A percentile compares a stretch with the other conserved stretches of the same genome.
Conservation (phyloP, 1,140 invertebrate species). For the Euglossa dilemma region DNA sequence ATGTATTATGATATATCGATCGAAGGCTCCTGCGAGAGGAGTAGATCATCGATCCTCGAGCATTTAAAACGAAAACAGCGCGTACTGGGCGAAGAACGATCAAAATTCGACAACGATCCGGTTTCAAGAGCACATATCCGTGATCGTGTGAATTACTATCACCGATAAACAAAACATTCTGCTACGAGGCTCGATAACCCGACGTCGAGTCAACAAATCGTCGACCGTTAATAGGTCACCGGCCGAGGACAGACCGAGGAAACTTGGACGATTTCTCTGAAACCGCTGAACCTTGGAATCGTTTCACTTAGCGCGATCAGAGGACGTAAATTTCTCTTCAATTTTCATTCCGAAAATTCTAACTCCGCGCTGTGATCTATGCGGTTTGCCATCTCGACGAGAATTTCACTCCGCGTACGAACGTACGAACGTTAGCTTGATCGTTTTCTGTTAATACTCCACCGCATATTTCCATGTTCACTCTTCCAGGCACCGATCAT, state of each 20-base stretch:
- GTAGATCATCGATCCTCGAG: not conserved
- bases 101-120: not conserved
- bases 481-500: not conserved
- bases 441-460: not conserved
- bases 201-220: conserved; percentile 22
- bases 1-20: not conserved
- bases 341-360: not conserved
- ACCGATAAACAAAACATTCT: conserved; percentile 39
- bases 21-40: not conserved
- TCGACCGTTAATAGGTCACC: conserved; percentile 33
- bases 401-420: not conserved
- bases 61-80: not conserved
- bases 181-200: conserved; percentile 26
- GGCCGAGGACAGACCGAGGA: too few relatives aligned
- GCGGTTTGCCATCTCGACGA: not conserved
- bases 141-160: conserved; percentile 34
- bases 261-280: not conserved
- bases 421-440: not conserved
- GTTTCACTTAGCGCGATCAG: not conserved
- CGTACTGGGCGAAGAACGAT: not conserved
- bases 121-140: conserved; percentile 19
- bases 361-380: not conserved
- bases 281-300: not conserved
- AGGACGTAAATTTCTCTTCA: not conserved
- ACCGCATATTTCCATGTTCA: not conserved